Evolutionary conservation across 2,888 invertebrate species (phyloP).

Genomic region (Limnephilus marmoratus): DNA sequence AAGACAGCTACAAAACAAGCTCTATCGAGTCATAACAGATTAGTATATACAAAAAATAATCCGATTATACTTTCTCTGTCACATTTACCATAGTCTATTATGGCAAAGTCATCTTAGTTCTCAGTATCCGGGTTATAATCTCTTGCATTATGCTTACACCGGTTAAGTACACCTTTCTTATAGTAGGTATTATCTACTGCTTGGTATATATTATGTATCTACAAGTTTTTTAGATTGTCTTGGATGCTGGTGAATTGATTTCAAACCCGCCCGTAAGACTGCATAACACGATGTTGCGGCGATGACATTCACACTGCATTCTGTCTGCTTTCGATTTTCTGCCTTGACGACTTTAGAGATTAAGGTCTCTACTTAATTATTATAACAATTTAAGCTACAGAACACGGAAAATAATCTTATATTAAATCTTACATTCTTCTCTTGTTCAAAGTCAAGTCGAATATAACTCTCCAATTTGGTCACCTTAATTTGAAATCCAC

Average conservation of each 20-base stretch:
- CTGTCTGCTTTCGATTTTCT: not conserved
- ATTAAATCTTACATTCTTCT: too few relatives aligned
- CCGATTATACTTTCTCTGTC: not conserved
- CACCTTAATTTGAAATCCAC: too few relatives aligned
- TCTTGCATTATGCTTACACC: not conserved
- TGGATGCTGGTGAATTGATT: not conserved
- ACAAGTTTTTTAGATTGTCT: not conserved
- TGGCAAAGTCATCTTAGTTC: not conserved
- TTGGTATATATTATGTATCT: not conserved
- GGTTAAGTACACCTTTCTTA: not conserved
- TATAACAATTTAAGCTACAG: not conserved
- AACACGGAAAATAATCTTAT: not conserved
- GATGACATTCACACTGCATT: not conserved
- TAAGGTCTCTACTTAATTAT: not conserved
- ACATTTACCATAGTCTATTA: not conserved
- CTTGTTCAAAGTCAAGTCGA: too few relatives aligned
- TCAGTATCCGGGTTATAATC: not conserved
- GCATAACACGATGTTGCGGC: not conserved
- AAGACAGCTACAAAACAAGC: not conserved
- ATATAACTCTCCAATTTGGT: too few relatives aligned
- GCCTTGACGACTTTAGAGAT: not conserved
- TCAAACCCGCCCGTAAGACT: not conserved
- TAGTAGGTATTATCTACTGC: not conserved
- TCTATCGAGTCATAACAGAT: not conserved
- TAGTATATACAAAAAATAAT: not conserved